Evolutionary conservation across 1,140 invertebrate species (phyloP).

Genomic region (Oryctes rhinoceros): DNA sequence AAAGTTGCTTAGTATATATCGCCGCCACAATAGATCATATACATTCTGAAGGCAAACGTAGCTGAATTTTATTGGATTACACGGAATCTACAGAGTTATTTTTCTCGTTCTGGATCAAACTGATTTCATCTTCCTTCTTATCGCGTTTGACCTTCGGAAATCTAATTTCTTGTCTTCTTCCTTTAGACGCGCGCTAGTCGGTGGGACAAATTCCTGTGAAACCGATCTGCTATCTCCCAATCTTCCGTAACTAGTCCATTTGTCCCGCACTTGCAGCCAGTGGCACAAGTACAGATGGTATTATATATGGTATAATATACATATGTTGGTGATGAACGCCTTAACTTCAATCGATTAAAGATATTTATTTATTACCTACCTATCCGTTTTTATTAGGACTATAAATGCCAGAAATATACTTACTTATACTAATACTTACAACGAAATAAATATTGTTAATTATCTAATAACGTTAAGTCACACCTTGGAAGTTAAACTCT

Average conservation of each 20-base stretch:
- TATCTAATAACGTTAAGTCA: too few species aligned
- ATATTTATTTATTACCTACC: too few species aligned
- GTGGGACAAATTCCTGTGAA: conserved; percentile 4
- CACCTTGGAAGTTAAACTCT: too few species aligned
- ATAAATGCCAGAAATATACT: too few species aligned
- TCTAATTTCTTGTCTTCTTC: conserved; percentile 32
- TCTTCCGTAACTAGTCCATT: not conserved
- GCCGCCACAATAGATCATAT: conserved; percentile 21
- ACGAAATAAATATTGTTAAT: too few species aligned
- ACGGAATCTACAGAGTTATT: conserved; percentile 10
- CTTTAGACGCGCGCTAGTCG: not conserved
- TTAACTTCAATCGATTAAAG: too few species aligned
- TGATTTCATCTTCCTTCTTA: conserved; percentile 26
- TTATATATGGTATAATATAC: too few species aligned
- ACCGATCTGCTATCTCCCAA: not conserved
- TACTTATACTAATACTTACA: too few species aligned
- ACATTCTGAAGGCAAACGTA: not conserved
- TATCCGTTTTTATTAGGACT: too few species aligned
- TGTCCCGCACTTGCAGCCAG: not conserved
- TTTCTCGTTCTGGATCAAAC: conserved; percentile 21
- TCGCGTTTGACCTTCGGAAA: conserved; percentile 34
- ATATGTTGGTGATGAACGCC: too few species aligned
- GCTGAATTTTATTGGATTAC: conserved; percentile 29
- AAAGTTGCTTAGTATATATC: conserved; percentile 16
- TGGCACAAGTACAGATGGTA: not conserved